These are phyloP conservation scores for Ursus arctos DNA, from an alignment of 2,113 vertebrate species.

Conservation along the genomic window DNA sequence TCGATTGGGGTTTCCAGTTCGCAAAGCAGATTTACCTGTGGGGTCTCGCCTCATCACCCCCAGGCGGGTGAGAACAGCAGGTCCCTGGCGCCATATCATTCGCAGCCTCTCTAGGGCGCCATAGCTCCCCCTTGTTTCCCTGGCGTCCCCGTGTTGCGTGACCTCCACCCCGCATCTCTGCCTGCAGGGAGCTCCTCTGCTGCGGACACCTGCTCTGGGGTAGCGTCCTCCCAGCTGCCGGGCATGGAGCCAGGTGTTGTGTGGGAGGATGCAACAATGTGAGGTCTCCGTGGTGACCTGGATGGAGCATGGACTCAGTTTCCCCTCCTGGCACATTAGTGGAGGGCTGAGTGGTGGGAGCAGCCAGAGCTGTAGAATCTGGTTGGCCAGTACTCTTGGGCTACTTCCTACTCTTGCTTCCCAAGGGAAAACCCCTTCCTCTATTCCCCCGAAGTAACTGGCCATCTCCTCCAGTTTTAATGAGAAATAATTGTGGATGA, in stretches of 20 bases:
- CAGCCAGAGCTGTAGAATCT: background rate
- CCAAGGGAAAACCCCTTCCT: background rate
- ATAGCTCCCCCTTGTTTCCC: background rate
- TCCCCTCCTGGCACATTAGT: background rate
- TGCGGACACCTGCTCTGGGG: background rate
- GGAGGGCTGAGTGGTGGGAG: background rate
- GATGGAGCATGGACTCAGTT: background rate
- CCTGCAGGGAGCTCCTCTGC: background rate
- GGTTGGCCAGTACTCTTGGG: rapidly evolving
- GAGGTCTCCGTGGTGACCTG: background rate
- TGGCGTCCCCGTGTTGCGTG: background rate
- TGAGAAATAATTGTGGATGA: background rate
- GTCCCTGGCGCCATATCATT: rapidly evolving
- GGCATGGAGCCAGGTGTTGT: too few relatives aligned
- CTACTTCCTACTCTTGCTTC: background rate
- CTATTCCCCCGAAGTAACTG: too few relatives aligned
- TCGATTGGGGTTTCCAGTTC: background rate
- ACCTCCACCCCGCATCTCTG: background rate
- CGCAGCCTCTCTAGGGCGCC: background rate
- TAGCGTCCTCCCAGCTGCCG: background rate
- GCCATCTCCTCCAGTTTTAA: background rate
- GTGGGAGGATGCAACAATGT: too few relatives aligned
- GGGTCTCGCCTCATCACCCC: background rate
- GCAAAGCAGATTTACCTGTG: background rate
- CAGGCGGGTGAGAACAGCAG: background rate